Percentiles rank a stretch among this genome's conserved stretches.
Evolutionary conservation across 2,797 vertebrate genomes (phyloP).

Genomic region (Saxicola maurus): DNA sequence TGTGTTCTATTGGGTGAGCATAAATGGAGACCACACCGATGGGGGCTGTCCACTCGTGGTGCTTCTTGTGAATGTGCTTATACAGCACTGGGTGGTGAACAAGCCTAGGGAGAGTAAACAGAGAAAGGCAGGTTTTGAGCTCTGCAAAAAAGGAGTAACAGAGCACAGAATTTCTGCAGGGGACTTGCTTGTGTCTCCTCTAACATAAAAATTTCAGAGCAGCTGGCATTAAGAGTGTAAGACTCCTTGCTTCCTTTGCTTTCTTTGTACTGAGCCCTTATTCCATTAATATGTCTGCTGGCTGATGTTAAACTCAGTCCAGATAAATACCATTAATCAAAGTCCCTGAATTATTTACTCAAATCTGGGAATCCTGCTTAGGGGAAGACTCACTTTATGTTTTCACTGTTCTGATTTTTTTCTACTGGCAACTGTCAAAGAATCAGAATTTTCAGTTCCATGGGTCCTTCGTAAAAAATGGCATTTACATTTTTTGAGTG

Average conservation of each 20-base stretch:
- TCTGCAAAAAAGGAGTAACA: background rate
- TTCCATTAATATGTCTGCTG: background rate
- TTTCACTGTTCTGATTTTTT: background rate
- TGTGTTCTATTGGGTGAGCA: constrained; percentile 88
- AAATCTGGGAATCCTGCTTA: background rate
- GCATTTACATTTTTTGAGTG: background rate
- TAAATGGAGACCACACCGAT: constrained; percentile 82
- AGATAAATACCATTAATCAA: background rate
- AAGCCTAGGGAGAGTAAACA: constrained; percentile 68
- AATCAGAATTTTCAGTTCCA: background rate
- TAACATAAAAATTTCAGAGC: background rate
- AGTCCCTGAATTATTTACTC: background rate
- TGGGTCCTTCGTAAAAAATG: rapidly evolving
- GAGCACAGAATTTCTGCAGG: background rate
- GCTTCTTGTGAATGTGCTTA: constrained; percentile 88
- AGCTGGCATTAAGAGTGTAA: background rate
- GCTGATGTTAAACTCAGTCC: background rate
- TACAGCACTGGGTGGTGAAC: constrained; percentile 86
- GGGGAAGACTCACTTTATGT: background rate
- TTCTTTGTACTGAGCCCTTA: background rate
- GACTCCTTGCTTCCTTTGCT: background rate
- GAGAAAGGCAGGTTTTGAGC: background rate
- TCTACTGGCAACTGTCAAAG: background rate
- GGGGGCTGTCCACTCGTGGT: constrained; percentile 95
- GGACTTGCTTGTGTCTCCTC: background rate